phyloP scores from a whole-genome alignment of 64 coral and sea anemone genomes.

The Exaiptasia diaphana region DNA sequence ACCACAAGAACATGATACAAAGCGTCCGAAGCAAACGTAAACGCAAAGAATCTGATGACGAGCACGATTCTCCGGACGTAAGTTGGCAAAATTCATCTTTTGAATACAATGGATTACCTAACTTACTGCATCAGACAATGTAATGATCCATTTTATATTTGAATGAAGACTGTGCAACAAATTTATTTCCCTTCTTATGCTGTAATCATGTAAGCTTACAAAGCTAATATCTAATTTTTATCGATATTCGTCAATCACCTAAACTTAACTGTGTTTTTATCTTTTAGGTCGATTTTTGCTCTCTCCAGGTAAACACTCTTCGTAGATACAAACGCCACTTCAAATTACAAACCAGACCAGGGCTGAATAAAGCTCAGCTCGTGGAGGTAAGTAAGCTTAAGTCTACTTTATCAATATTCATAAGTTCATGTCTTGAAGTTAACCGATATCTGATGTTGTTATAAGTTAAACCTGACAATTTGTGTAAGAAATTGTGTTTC shows the following conservation, averaged over 20 bases:
- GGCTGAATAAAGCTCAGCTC: conserved; percentile 95
- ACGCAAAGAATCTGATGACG: conserved; percentile 98
- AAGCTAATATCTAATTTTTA: too few relatives aligned
- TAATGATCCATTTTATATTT: background rate
- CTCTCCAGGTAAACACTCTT: conserved; percentile 89
- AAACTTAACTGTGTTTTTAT: background rate
- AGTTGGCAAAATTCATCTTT: too few relatives aligned
- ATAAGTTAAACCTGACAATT: too few relatives aligned
- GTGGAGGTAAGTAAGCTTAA: conserved; percentile 86
- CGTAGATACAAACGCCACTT: conserved; percentile 96
- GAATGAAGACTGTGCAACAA: too few relatives aligned
- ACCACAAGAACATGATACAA: conserved; percentile 98
- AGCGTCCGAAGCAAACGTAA: conserved; percentile 97
- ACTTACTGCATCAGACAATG: too few relatives aligned
- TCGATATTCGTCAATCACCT: background rate
- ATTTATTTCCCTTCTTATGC: too few relatives aligned
- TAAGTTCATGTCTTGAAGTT: too few relatives aligned
- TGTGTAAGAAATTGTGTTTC: too few relatives aligned
- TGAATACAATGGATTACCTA: too few relatives aligned
- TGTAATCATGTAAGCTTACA: too few relatives aligned
- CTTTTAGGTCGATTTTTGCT: conserved; percentile 85
- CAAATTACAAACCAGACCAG: conserved; percentile 89
- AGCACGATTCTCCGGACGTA: conserved; percentile 79
- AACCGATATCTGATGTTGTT: too few relatives aligned
- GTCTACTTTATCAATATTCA: background rate